Base-by-base conservation (phyloP, 2,888 invertebrate species). In the Ditylenchus weischeri region DNA sequence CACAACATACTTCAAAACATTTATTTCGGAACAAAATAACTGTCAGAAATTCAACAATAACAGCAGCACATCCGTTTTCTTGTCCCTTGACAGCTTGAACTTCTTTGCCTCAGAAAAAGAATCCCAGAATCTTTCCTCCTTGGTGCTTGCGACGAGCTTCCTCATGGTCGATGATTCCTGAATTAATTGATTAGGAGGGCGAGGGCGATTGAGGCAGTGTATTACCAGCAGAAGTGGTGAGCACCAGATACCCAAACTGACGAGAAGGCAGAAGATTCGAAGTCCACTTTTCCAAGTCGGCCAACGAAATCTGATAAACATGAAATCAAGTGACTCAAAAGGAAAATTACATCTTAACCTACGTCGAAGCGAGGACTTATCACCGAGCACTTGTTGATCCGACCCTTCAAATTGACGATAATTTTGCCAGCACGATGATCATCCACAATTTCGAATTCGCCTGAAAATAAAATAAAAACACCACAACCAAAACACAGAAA, bases 91-190 rank as follows among this genome's bases (percentile, higher is more conserved):
- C 43, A 43, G 15, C 43, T 43, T 15, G 13, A 29, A 54, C 10
- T 54, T 29, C 21, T n/a, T 21, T 35, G 38, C 36, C 43, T 90
- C 91, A 98, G 89, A 98, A 99, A 90, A 98, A 99, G 89, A 96
- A 99, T 86, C 98, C 98, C 85, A 99, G 88, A 85, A 99, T 96
- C 88, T 98, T 98, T 83, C 98, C 98, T 89, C 98, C 98, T 77
- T 96, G 88, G 88, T 99, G 96, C 89, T 96, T 98, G 86, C 95
- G 89, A 87, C 95, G 91, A 79, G 98, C 98, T 87, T 99, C 98
- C 88, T 98, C 96, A 83, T 99, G 98, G 85, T 99, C 98, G 96
- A 99, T 96, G 84, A 99, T 98, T 10, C 98, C 43, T 43, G 8
- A 43, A 15, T 29, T 6, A 43, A 13, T 1, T 1, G 8, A 8